Base-by-base conservation (phyloP, 2,888 invertebrate species). In the Cosmia trapezina region DNA sequence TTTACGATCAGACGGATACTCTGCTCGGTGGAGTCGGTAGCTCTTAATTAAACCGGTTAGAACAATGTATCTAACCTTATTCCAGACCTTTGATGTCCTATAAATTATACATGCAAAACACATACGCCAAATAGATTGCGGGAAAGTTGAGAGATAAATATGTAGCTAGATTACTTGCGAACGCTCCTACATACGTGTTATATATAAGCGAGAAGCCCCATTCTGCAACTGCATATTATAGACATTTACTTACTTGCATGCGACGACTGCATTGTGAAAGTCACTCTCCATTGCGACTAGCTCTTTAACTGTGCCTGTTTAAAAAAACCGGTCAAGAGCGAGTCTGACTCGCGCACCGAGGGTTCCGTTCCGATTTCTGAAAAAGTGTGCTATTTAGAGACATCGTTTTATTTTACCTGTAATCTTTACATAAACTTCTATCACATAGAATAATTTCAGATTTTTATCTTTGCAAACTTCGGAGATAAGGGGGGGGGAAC, bases 11-110 rank as follows among this genome's bases (percentile, higher is more conserved):
- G 86, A 81, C 86, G 78, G 79, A 76, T 78, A 83, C 84, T 84
- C 81, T 80, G 81, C 80, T 85, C 82, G 87, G 83, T 74, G 84
- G 87, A 81, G 78, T 85, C 83, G 86, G 84, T 73, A 86, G 88
- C 87, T 89, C 89, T 89, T 93, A 91, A 92, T 93, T 92, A 92
- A 89, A 87, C 85, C 84, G 85, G 88, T 84, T 87, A 86, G 86
- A 85, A 88, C 89, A 88, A 88, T 85, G 86, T 86, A 78, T 78
- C 64, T 81, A 76, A 80, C 83, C 86, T 74, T 75, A 78, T 79
- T 84, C 73, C 77, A 83, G 81, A 82, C 84, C 83, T 87, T 88
- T 88, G 88, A 87, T 86, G 86, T 75, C 75, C 78, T 77, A 83
- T 85, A 78, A 85, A 89, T 89, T 90, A 89, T 84, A 86, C 78